A percentile compares a stretch with the other conserved stretches of the same genome.
These are phyloP conservation scores for Hemicentrotus pulcherrimus DNA, from an alignment of 35 echinoderm and acorn worm species.

Conservation along the genomic window DNA sequence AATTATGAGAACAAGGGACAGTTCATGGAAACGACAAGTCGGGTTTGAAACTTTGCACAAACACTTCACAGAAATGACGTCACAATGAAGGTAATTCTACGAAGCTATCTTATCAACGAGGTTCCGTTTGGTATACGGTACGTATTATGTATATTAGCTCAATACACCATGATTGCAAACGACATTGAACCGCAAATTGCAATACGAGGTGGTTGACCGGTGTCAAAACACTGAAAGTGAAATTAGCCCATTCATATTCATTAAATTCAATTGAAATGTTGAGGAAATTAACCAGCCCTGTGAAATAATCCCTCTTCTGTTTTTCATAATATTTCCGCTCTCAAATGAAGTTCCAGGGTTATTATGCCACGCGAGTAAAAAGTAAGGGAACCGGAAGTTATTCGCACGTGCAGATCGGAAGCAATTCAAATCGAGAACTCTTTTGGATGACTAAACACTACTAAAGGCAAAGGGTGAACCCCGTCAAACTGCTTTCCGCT, in stretches of 20 bases:
- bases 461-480: background rate
- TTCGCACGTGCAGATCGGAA: background rate
- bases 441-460: background rate
- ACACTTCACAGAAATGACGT: background rate
- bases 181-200: background rate
- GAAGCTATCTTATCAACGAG: background rate
- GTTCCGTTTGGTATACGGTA: background rate
- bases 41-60: background rate
- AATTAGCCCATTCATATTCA: background rate
- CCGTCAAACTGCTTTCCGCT: background rate
- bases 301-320: background rate
- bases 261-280: background rate
- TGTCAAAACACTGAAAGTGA: background rate
- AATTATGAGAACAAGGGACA: no score
- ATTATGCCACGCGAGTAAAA: background rate
- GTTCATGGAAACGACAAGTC: background rate
- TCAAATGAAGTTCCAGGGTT: background rate
- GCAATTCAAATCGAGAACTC: background rate
- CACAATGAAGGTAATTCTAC: background rate
- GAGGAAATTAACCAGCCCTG: background rate
- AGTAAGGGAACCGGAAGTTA: background rate
- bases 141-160: background rate
- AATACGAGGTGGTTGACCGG: background rate
- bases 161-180: background rate
- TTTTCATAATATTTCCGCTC: background rate